Evolutionary conservation across 2,113 vertebrate genomes (phyloP), one percentile per base, ranked within the genome.

Genomic region (Podarcis cretensis): DNA sequence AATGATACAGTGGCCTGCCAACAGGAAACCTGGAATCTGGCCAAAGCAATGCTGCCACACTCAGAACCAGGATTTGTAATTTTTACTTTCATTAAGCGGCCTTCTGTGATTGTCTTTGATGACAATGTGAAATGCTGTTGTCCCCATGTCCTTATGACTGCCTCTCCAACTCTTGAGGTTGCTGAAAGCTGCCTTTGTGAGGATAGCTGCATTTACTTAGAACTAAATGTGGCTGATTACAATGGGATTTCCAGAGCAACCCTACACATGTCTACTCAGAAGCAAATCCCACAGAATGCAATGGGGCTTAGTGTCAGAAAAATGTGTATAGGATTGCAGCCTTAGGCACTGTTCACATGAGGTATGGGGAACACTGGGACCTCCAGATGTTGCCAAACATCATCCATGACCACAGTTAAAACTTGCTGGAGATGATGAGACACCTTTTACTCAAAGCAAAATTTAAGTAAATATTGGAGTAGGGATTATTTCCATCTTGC

Each of bases 21-120:
- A 93, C 90, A 90, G 63, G 89, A 93, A 93, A 90, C 71, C 85
- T 86, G 93, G 92, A 93, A 76, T 93, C 32, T 75, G 74, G 89
- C 86, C 90, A 95, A 85, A 92, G 84, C 79, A 91, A 90, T 43
- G 65, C 71, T 85, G 88, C 90, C 91, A 83, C 30, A 40, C 66
- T 43, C 87, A 76, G 84, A 84, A 85, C 69, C 89, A 83, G 5
- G 65, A 8, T 92, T 77, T 40, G 3, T 9, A 37, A 75, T 32
- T 79, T 79, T 25, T 18, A 23, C 48, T 90, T 91, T 84, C 79
- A 88, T 90, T 90, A 89, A 87, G 87, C 69, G 6, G 87, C 73
- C 91, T 89, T 59, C 89, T 89, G 0, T 4, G 6, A 37, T 37
- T 37, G 30, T 73, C 0, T 76, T 90, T 82, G 92, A 66, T 85